phyloP scores from a whole-genome alignment of 2,888 invertebrate species.

The Mycalesis mineus region DNA sequence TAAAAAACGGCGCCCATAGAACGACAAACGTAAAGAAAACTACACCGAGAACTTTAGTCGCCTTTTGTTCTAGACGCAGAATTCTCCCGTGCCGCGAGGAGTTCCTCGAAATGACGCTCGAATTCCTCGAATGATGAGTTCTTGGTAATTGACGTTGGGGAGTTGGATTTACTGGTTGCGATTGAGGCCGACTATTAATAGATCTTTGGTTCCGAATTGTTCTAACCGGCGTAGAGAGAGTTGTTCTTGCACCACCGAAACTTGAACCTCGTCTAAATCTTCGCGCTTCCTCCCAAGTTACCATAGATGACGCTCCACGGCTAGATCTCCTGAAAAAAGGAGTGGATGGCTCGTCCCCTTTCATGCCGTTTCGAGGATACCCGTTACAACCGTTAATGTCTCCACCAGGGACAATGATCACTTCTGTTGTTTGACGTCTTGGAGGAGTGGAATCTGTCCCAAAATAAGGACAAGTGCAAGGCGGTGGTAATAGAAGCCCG shows the following conservation, averaged over 20 bases:
- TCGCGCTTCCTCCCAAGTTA: constrained; percentile 85
- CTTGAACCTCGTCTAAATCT: constrained; percentile 83
- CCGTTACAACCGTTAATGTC: constrained; percentile 67
- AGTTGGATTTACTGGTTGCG: constrained; percentile 45
- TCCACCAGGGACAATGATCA: constrained; percentile 77
- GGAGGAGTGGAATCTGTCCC: constrained; percentile 81
- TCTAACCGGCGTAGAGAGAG: constrained; percentile 74
- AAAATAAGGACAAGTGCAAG: constrained; percentile 90
- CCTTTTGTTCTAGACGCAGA: constrained; percentile 94
- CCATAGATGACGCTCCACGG: constrained; percentile 85
- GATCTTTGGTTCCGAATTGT: constrained; percentile 60
- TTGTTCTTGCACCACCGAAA: constrained; percentile 82
- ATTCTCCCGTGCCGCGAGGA: constrained; percentile 90
- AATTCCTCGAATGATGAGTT: constrained; percentile 87
- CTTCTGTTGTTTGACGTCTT: constrained; percentile 60
- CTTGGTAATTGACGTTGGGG: constrained; percentile 77
- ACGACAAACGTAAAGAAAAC: constrained; percentile 97
- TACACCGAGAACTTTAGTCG: constrained; percentile 95
- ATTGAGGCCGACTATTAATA: constrained; percentile 49
- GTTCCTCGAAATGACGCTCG: constrained; percentile 88
- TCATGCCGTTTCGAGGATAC: constrained; percentile 54
- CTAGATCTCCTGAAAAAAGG: constrained; percentile 73
- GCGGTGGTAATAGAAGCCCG: constrained; percentile 81
- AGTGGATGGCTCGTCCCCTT: constrained; percentile 61
- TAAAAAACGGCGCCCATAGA: constrained; percentile 97